Conservation (phyloP, 2,113 vertebrate genomes). For the Aptenodytes forsteri region DNA sequence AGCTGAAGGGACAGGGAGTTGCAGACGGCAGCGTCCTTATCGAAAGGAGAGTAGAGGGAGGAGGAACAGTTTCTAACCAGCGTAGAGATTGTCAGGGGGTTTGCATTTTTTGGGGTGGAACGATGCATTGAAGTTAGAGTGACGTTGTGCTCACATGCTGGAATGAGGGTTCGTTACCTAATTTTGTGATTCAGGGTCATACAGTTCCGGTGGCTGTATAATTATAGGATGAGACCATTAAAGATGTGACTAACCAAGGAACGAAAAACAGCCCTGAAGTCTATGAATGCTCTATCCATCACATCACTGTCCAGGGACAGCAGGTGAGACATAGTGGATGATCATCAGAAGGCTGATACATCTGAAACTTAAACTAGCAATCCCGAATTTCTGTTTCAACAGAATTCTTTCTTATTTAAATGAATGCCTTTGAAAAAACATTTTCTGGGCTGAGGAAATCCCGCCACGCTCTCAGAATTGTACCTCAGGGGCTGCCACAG, state of each 20-base stretch:
- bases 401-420: not conserved
- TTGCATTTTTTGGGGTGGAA: not conserved
- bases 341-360: not conserved
- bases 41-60: not conserved
- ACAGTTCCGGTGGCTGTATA: not conserved
- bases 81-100: not conserved
- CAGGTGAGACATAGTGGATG: not conserved
- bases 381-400: not conserved
- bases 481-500: not conserved
- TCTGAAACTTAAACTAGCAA: not conserved
- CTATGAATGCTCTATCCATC: not conserved
- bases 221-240: conserved; percentile 3
- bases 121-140: not conserved
- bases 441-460: not conserved
- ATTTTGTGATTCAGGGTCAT: conserved; percentile 51
- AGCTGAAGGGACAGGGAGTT: not conserved
- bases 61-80: not conserved
- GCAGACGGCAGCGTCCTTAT: not conserved
- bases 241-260: not conserved
- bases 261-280: conserved; percentile 1
- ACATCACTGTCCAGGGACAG: not conserved
- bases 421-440: not conserved
- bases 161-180: not conserved
- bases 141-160: not conserved
- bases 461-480: fast-evolving